Base-by-base conservation (phyloP, 2,888 invertebrate genomes). In the Anthoptus insignis region DNA sequence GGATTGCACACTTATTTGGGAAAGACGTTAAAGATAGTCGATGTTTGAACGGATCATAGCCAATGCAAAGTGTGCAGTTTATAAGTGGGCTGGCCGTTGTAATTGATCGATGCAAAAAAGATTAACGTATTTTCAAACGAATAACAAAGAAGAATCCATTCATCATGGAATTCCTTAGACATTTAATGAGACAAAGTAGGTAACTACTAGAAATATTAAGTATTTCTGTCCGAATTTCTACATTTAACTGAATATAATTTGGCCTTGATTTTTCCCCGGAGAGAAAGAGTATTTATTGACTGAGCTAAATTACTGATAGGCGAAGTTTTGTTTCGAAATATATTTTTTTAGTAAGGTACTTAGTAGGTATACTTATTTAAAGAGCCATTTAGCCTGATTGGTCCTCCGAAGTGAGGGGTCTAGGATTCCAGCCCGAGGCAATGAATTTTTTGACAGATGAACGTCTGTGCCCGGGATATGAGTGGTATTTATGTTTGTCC, bases 1-100 rank as follows among this genome's bases (percentile, higher is more conserved):
- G 82, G 86, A 89, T 88, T 84, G 84, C 81, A 86, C 83, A 81
- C 83, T 81, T 84, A 86, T 83, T 85, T 82, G 75, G 72, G 76
- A 76, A 76, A 69, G 75, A 76, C 73, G 75, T 78, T 84, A 83
- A 80, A 81, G 85, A 84, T 84, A 84, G 84, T 78, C 79, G 78
- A 82, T 81, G 76, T 79, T 79, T 76, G 76, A 79, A 77, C 73
- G 76, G 78, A 81, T 80, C 80, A 79, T 79, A 83, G 77, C 79
- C 81, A 85, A 83, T 81, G 81, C 77, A 75, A 80, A 78, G 77
- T 78, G 71, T 71, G 72, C 73, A 68, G 69, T 79, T 82, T 81
- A 84, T 81, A 85, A 85, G 84, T 83, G 83, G 86, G 88, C 80
- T 79, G 84, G 81, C 72, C 82, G 68, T 76, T 82, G 86, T 89